phyloP scores from a whole-genome alignment of 2,113 vertebrate species.

The Nothobranchius furzeri region DNA sequence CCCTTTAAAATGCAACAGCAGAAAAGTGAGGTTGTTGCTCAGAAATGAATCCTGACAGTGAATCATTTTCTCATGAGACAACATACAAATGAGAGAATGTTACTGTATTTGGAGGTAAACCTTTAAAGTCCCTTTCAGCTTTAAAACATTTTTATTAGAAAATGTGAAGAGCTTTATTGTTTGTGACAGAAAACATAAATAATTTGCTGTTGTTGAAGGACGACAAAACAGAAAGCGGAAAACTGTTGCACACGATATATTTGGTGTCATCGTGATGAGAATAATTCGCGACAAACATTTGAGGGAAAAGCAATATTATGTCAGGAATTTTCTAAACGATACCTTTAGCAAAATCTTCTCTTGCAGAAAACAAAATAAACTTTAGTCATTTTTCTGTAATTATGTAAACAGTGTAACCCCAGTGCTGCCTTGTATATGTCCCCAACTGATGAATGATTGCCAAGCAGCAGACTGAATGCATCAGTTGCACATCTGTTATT shows the following conservation, averaged over 20 bases:
- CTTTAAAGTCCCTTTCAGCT: too few species aligned
- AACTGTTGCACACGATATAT: background rate
- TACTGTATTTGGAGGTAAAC: too few species aligned
- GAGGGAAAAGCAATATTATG: background rate
- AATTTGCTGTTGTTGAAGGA: background rate
- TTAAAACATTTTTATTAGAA: background rate
- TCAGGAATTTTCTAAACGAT: background rate
- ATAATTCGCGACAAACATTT: background rate
- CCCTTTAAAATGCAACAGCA: too few species aligned
- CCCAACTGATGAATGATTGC: background rate
- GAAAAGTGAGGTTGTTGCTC: too few species aligned
- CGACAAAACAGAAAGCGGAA: background rate
- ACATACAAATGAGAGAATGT: too few species aligned
- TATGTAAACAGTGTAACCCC: background rate
- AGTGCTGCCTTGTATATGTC: background rate
- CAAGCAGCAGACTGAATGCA: background rate
- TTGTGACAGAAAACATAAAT: background rate
- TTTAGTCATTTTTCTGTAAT: background rate
- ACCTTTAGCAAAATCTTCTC: background rate
- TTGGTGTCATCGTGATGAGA: background rate
- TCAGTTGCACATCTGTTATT: background rate
- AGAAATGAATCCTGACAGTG: too few species aligned
- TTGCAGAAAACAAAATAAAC: background rate
- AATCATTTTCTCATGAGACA: too few species aligned
- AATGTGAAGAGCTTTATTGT: background rate